Percentiles rank a stretch among this genome's conserved stretches.
These are phyloP conservation scores for Ischnus inquisitorius DNA, from an alignment of 2,888 invertebrate species.

Conservation along the genomic window DNA sequence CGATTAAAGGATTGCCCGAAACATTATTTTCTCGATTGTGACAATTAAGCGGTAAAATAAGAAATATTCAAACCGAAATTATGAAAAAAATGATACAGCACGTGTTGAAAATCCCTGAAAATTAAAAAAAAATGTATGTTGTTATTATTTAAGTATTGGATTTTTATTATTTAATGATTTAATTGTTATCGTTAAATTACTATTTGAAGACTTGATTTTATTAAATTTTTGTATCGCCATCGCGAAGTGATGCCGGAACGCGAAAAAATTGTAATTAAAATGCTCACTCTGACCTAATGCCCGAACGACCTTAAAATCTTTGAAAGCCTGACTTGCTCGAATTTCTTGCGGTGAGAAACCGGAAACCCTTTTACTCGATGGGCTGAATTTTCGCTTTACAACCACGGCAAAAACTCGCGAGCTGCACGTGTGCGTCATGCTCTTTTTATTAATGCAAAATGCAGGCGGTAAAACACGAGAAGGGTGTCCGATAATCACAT, in stretches of 20 bases:
- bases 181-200: no score
- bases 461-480: slow-evolving; percentile 96
- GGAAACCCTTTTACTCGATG: neutral
- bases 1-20: neutral
- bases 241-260: neutral
- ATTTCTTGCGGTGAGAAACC: neutral
- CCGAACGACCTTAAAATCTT: slow-evolving; percentile 2
- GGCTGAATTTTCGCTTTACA: neutral
- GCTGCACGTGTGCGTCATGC: no score
- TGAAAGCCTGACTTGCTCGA: slow-evolving; percentile 1
- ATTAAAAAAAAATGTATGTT: neutral
- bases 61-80: neutral
- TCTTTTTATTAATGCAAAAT: slow-evolving; percentile 64
- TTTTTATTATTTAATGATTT: no score
- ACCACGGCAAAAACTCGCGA: neutral
- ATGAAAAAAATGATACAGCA: neutral
- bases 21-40: neutral
- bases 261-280: neutral
- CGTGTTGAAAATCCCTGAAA: neutral
- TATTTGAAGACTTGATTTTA: no score
- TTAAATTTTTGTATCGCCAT: neutral
- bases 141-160: no score
- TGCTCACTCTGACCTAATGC: neutral
- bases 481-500: slow-evolving; percentile 97
- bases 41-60: neutral